These are phyloP conservation scores for Catharus bicknelli DNA, from an alignment of 2,113 vertebrate species.

Conservation along the genomic window DNA sequence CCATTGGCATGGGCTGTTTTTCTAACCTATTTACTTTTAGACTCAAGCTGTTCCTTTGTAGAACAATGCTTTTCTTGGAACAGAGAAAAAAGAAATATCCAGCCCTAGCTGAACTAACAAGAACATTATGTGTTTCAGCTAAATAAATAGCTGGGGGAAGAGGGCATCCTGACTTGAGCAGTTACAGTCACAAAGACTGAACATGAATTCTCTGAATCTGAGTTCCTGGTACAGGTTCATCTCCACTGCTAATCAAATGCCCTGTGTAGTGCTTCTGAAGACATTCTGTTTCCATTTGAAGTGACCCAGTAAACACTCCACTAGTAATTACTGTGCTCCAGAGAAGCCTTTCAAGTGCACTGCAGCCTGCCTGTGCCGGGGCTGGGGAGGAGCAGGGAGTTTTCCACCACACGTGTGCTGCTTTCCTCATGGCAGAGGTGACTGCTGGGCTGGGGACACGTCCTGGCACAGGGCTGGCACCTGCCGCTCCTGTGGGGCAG, in stretches of 20 bases:
- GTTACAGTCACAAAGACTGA: constrained; percentile 2
- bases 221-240: not conserved
- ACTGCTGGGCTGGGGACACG: rapidly evolving
- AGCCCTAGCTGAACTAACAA: not conserved
- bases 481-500: not conserved
- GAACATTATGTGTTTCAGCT: constrained; percentile 29
- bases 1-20: constrained; percentile 5
- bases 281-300: not conserved
- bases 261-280: not conserved
- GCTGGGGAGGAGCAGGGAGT: not conserved
- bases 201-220: not conserved
- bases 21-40: constrained; percentile 22
- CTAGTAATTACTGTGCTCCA: not conserved
- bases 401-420: not conserved
- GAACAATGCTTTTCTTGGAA: constrained; percentile 42
- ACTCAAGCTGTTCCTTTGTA: constrained; percentile 31
- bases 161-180: not conserved
- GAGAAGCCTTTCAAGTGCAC: not conserved
- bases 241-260: not conserved
- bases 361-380: rapidly evolving
- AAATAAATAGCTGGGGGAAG: constrained; percentile 25
- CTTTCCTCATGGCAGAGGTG: rapidly evolving
- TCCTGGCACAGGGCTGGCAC: not conserved
- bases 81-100: constrained; percentile 25
- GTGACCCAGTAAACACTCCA: not conserved